These are phyloP conservation scores for Acanthococcus lagerstroemiae DNA, from an alignment of 2,888 invertebrate species.

Conservation along the genomic window DNA sequence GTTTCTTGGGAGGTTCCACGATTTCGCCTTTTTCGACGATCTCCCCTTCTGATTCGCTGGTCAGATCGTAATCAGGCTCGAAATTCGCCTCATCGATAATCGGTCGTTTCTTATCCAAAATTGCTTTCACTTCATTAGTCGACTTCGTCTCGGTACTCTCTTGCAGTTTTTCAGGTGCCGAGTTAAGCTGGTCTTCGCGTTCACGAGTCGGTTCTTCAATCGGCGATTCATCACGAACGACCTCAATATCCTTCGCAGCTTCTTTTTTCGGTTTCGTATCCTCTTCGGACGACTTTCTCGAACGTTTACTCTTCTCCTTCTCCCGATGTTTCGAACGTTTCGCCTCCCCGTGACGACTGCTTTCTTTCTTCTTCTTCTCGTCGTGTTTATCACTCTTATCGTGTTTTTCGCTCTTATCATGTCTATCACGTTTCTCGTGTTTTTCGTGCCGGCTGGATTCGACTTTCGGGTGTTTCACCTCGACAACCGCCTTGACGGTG, in stretches of 20 bases:
- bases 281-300: slow-evolving; percentile 35
- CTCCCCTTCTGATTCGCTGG: slow-evolving; percentile 19
- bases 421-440: background rate
- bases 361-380: slow-evolving; percentile 29
- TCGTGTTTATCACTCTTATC: slow-evolving; percentile 33
- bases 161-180: slow-evolving; percentile 32
- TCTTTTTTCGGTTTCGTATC: slow-evolving; percentile 36
- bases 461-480: background rate
- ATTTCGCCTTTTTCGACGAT: background rate
- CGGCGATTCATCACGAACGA: slow-evolving; percentile 37
- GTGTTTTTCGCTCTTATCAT: slow-evolving; percentile 11
- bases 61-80: slow-evolving; percentile 59
- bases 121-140: slow-evolving; percentile 41
- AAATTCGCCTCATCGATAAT: slow-evolving; percentile 59
- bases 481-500: slow-evolving; percentile 6
- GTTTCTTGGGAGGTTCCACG: slow-evolving; percentile 5
- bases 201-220: slow-evolving; percentile 11
- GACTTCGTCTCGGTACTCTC: slow-evolving; percentile 42
- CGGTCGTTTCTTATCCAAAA: slow-evolving; percentile 51
- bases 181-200: no score
- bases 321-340: slow-evolving; percentile 20
- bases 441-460: slow-evolving; percentile 11
- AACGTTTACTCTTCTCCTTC: slow-evolving; percentile 32
- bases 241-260: slow-evolving; percentile 38
- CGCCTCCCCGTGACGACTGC: slow-evolving; percentile 2